Evolutionary conservation across 2,888 invertebrate species (phyloP).

Genomic region (Serrognathus titanus): DNA sequence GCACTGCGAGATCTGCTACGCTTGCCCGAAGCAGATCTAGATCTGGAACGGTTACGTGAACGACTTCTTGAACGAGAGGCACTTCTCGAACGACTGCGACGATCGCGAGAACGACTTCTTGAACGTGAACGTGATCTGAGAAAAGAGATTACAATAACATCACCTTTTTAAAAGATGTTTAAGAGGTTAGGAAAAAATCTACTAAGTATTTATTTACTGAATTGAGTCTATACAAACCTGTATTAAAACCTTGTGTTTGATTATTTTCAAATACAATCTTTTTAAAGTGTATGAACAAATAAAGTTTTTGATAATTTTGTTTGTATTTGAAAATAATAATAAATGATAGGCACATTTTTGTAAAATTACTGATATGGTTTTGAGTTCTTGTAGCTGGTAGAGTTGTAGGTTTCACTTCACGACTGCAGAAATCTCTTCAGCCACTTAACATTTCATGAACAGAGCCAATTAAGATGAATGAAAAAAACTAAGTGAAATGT

Average conservation of each 20-base stretch:
- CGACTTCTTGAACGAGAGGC: slow-evolving; percentile 46
- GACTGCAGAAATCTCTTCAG: slow-evolving; percentile 25
- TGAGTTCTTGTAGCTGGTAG: slow-evolving; percentile 2
- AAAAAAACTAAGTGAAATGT: not conserved
- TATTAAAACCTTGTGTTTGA: no score
- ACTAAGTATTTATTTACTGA: no score
- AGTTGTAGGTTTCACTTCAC: slow-evolving; percentile 21
- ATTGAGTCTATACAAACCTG: no score
- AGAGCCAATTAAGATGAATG: slow-evolving; percentile 1
- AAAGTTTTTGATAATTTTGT: no score
- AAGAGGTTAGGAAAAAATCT: no score
- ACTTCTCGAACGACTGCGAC: slow-evolving; percentile 45
- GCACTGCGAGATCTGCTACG: slow-evolving; percentile 43
- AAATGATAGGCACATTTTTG: not conserved
- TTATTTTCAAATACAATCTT: no score
- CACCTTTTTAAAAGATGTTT: no score
- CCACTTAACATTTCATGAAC: slow-evolving; percentile 15
- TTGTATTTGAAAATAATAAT: not conserved
- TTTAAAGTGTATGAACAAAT: no score
- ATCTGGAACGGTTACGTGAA: slow-evolving; percentile 45
- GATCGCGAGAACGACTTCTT: slow-evolving; percentile 46
- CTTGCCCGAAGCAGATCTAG: slow-evolving; percentile 36
- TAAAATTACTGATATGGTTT: not conserved
- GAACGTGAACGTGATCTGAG: slow-evolving; percentile 44
- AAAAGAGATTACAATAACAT: slow-evolving; percentile 13